Conservation (phyloP, 64 coral and sea anemone species). For the Pocillopora damicornis region DNA sequence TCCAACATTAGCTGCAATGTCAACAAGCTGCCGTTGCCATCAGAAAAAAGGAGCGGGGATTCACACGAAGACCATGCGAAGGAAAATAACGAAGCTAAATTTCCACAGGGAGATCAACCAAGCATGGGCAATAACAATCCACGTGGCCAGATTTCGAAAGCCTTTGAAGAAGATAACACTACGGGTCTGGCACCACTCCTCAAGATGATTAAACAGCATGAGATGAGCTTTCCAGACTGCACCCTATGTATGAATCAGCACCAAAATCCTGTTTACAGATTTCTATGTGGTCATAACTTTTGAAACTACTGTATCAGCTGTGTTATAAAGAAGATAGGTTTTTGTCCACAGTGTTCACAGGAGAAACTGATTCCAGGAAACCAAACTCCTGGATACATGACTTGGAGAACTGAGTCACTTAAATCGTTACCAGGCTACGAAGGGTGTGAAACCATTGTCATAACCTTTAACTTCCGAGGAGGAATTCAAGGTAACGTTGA, state of each 20-base stretch:
- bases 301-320: background rate
- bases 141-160: background rate
- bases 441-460: background rate
- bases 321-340: background rate
- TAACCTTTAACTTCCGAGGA: background rate
- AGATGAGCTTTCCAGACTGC: background rate
- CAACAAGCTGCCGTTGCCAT: no score
- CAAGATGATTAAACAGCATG: background rate
- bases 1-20: no score
- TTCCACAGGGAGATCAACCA: background rate
- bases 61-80: no score
- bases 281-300: background rate
- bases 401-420: background rate
- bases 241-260: background rate
- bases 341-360: background rate
- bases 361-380: background rate
- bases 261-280: background rate
- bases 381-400: background rate
- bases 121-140: background rate
- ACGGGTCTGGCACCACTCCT: background rate
- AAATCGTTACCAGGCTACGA: slow-evolving; percentile 11
- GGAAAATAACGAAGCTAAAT: no score
- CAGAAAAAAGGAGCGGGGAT: no score
- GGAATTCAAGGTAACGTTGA: slow-evolving; percentile 22
- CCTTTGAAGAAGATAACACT: background rate